phyloP scores from a whole-genome alignment of 1,140 invertebrate genomes.

The Drosophila subpulchrella region DNA sequence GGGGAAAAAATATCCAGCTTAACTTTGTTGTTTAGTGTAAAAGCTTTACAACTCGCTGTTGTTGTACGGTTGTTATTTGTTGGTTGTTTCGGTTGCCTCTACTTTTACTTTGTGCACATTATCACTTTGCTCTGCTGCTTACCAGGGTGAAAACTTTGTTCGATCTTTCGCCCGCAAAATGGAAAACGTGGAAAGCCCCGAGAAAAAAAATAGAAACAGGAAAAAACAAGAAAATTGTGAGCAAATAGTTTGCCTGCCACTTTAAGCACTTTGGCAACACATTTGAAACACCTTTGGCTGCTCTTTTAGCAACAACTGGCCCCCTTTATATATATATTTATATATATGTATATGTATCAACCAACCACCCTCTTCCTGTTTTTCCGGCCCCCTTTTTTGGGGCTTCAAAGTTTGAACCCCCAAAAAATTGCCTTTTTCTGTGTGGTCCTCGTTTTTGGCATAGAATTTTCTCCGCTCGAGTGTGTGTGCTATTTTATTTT shows the following conservation, averaged over 20 bases:
- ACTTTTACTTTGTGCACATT: constrained; percentile 78
- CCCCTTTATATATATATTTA: neutral
- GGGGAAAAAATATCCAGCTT: constrained; percentile 53
- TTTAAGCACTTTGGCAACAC: constrained; percentile 74
- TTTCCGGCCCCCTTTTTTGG: constrained; percentile 31
- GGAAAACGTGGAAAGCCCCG: constrained; percentile 22
- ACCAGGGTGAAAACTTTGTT: constrained; percentile 65
- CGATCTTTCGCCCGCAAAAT: constrained; percentile 57
- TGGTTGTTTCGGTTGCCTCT: constrained; percentile 46
- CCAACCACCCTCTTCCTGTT: constrained; percentile 8
- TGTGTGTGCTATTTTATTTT: constrained; percentile 24
- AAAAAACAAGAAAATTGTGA: constrained; percentile 52
- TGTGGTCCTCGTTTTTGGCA: constrained; percentile 26
- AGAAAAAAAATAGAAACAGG: constrained; percentile 6
- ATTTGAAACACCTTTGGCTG: constrained; percentile 78
- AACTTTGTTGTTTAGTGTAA: constrained; percentile 82
- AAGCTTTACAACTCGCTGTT: constrained; percentile 62
- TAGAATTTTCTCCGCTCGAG: constrained; percentile 5
- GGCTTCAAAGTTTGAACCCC: constrained; percentile 30
- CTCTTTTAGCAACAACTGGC: constrained; percentile 59
- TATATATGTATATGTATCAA: neutral
- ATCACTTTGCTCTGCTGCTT: constrained; percentile 54
- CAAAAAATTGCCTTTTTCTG: constrained; percentile 27
- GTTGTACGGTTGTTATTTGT: constrained; percentile 31
- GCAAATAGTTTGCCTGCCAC: constrained; percentile 71